Evolutionary conservation across 1,140 invertebrate species (phyloP), one percentile per base, ranked within the genome.

Genomic region (Zaprionus ghesquierei): DNA sequence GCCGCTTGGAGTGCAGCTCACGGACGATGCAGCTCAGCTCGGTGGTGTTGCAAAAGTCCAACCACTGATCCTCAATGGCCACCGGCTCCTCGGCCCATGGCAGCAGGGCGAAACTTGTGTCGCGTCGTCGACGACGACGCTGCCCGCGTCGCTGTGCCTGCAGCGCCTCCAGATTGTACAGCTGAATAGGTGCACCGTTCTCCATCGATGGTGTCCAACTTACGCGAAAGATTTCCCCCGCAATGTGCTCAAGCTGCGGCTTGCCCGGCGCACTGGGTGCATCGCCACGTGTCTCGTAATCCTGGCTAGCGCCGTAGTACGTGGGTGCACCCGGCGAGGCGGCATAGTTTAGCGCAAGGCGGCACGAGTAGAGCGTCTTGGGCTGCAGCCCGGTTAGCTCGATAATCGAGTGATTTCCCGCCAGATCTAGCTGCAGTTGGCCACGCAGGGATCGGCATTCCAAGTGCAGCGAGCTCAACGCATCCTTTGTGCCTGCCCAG

Each of bases 41-140:
- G 31, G 95, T 95, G 54, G 96, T 97, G 91, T 98, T 98, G 85
- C 97, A 98, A 27, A 95, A 94, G 5, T 95, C 82, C 38, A 93
- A 93, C 94, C 97, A 97, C 12, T 94, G 93, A 65, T 94, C 93
- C 58, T 93, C 92, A 15, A 93, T 73, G 10, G 71, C 77, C 53
- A 50, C 2, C 0, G 79, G 80, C 44, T 90, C 87, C 77, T 92
- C 87, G 13, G 77, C 84, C 85, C 77, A 91, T 0, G 76, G 79
- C 31, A 90, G 29, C 29, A 69, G 41, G 1, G 65, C 23, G 1
- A 76, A 5, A 1, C 66, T 51, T 0, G 76, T 77, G 0, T 73
- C 79, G 10, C 79, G 54, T 0, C 80, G 54, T 1, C 79, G 44
- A 0, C 66, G 23, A 0, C 73, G 51, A 10, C 62, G 61, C 2